Evolutionary conservation across 2,797 vertebrate species (phyloP), one percentile per base, ranked within the genome.

Genomic region (Diplodus puntazzo): DNA sequence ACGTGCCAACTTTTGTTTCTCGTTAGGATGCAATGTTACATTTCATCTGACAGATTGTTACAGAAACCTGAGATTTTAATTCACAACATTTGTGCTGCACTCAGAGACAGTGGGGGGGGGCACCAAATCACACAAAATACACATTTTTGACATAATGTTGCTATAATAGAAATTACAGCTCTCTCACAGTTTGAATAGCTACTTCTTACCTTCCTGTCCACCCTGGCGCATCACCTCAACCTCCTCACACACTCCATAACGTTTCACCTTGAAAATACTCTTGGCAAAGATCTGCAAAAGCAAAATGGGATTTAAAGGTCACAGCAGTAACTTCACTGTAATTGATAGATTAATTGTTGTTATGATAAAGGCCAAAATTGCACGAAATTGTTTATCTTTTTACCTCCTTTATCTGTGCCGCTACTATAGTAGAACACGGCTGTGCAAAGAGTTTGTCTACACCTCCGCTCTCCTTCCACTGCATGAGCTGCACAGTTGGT

Each of bases 391-490:
- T 21, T 30, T 2, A 21, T 77, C 11, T 21, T 50, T 81, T 50
- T 75, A 96, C 96, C 94, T 94, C 79, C 11, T 75, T 82, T 25
- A 96, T 87, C 43, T 90, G 84, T 52, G 81, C 73, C 53, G 84
- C 57, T 48, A 86, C 60, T 6, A 89, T n/a, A 1, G 79, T 18
- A 25, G 79, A 87, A 71, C 93, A 94, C 0, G 90, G 87, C 62
- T 83, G 90, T 13, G 77, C 54, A 25, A 96, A 89, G 43, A 96
- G 92, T 75, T 85, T 88, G 58, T 86, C 69, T 42, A 84, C 92
- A 2, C 85, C 73, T 18, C 95, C 93, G n/a, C 60, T 91, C 69
- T 92, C 91, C 82, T 93, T 95, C 95, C 95, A 95, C 21, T 88
- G 83, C 94, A 95, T 95, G 57, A 95, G 93, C 81, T 88, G 78